Percentiles rank a stretch among this genome's conserved stretches.
These are phyloP conservation scores for Diorhabda carinulata DNA, from an alignment of 1,140 invertebrate genomes.

Conservation along the genomic window DNA sequence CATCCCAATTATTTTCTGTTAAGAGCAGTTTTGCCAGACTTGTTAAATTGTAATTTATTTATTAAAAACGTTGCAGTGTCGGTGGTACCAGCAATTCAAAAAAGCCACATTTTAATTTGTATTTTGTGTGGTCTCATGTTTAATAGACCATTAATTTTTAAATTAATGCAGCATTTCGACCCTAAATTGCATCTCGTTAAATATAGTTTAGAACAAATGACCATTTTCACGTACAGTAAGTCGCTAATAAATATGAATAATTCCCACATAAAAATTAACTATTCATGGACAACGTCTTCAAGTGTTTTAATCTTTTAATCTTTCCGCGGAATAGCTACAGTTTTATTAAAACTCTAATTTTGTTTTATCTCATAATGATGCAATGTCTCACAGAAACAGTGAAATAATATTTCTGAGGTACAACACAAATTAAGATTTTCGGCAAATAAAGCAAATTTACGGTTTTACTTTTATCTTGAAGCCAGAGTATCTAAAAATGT, in stretches of 20 bases:
- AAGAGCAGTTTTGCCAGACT: constrained; percentile 11
- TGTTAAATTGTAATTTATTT: constrained; percentile 19
- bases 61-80: constrained; percentile 16
- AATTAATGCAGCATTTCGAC: constrained; percentile 32
- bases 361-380: too few species aligned
- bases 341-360: too few species aligned
- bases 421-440: too few species aligned
- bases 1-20: constrained; percentile 9
- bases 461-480: too few species aligned
- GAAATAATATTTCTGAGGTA: too few species aligned
- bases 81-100: constrained; percentile 15
- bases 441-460: too few species aligned
- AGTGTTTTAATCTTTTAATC: constrained; percentile 24
- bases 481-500: too few species aligned
- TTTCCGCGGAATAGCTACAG: not conserved
- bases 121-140: constrained; percentile 28
- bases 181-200: constrained; percentile 26
- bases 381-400: too few species aligned
- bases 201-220: constrained; percentile 21
- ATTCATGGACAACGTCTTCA: constrained; percentile 29
- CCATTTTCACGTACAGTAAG: constrained; percentile 20
- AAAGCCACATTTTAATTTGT: constrained; percentile 23
- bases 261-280: constrained; percentile 30
- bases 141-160: constrained; percentile 34
- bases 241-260: constrained; percentile 29